Percentiles rank a stretch among this genome's conserved stretches.
Conservation (phyloP, 2,797 vertebrate genomes). For the Pantherophis alleghaniensis region DNA sequence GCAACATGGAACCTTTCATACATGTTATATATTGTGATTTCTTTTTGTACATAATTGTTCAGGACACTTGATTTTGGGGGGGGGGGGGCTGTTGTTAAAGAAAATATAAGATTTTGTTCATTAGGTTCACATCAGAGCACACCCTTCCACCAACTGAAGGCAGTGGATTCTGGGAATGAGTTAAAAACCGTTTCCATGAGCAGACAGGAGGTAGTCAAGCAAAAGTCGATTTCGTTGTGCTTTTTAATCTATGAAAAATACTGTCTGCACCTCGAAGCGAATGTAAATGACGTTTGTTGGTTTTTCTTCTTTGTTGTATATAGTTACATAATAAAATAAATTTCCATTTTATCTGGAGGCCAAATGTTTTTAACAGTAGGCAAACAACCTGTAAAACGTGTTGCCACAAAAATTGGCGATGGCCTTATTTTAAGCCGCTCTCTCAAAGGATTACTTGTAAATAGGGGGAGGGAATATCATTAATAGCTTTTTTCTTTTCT, state of each 20-base stretch:
- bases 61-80: slow-evolving; percentile 66
- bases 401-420: not conserved
- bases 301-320: slow-evolving; percentile 37
- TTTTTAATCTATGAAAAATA: not conserved
- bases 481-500: not conserved
- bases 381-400: not conserved
- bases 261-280: slow-evolving; percentile 11
- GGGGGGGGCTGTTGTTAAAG: slow-evolving; percentile 7
- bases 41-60: slow-evolving; percentile 77
- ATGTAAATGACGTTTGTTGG: slow-evolving; percentile 17
- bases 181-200: fast-evolving
- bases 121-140: not conserved
- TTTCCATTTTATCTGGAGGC: slow-evolving; percentile 34
- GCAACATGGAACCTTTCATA: slow-evolving; percentile 71
- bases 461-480: not conserved
- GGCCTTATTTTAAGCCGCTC: not conserved
- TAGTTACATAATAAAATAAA: slow-evolving; percentile 65
- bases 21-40: slow-evolving; percentile 62
- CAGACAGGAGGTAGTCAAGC: not conserved
- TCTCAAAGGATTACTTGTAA: not conserved
- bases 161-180: fast-evolving
- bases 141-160: not conserved
- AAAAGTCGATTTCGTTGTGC: not conserved
- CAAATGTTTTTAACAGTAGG: not conserved
- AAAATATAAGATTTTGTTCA: not conserved